These are phyloP conservation scores for Coronaproctus castanopsis DNA, from an alignment of 2,888 invertebrate genomes.

Conservation along the genomic window DNA sequence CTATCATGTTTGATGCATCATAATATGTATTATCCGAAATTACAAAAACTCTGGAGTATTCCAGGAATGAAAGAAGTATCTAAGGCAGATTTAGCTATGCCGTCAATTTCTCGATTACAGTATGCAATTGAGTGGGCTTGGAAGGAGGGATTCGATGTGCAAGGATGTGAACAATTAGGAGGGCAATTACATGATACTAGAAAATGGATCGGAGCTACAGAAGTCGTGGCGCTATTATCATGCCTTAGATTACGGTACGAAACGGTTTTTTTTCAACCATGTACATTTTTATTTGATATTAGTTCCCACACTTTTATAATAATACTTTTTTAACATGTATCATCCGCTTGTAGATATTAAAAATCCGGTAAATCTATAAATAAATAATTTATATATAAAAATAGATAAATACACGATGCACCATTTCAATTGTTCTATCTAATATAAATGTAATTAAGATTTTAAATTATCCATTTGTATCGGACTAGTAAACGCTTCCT, in stretches of 20 bases:
- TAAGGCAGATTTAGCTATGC: constrained; percentile 40
- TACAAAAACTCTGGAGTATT: constrained; percentile 21
- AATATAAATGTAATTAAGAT: too few species aligned
- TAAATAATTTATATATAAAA: too few species aligned
- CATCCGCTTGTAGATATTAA: too few species aligned
- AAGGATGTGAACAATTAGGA: constrained; percentile 69
- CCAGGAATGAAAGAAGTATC: constrained; percentile 4
- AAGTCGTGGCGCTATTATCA: constrained; percentile 64
- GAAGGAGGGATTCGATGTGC: constrained; percentile 56
- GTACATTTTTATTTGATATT: neutral
- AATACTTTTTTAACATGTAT: neutral
- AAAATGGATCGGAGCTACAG: constrained; percentile 87
- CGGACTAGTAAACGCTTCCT: too few species aligned
- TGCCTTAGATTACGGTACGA: constrained; percentile 53
- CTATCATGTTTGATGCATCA: constrained; percentile 56
- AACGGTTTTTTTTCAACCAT: neutral
- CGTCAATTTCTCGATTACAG: constrained; percentile 67
- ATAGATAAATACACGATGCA: too few species aligned
- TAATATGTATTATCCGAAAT: constrained; percentile 43
- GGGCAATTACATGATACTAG: constrained; percentile 60
- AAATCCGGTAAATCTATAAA: too few species aligned
- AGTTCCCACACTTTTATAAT: neutral
- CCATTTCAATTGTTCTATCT: too few species aligned
- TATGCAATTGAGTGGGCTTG: constrained; percentile 65
- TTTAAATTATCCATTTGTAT: too few species aligned